Evolutionary conservation across 2,113 vertebrate species (phyloP).

Genomic region (Rhea americana): DNA sequence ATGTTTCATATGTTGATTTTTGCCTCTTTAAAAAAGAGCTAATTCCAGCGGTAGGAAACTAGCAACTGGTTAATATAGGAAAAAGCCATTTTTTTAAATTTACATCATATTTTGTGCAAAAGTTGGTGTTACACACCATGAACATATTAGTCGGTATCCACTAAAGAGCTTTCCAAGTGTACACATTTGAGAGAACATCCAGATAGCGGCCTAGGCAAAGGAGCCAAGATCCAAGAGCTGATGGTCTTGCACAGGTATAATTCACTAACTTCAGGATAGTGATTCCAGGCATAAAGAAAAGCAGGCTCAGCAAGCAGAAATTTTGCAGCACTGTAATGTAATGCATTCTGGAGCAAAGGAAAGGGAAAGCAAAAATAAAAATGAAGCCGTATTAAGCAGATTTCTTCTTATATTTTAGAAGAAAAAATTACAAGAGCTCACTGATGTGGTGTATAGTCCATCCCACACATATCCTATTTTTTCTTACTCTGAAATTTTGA

Average conservation of each 20-base stretch:
- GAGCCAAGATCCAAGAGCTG: background rate
- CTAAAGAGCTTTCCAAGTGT: background rate
- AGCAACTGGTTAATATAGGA: background rate
- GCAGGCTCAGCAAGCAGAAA: background rate
- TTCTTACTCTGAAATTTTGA: background rate
- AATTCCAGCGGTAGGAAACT: background rate
- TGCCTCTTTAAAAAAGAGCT: background rate
- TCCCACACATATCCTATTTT: background rate
- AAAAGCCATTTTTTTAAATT: rapidly evolving
- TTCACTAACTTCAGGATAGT: background rate
- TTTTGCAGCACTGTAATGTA: background rate
- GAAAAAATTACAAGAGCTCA: background rate
- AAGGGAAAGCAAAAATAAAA: background rate
- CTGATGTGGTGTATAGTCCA: background rate
- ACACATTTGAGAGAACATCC: background rate
- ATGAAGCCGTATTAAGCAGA: background rate
- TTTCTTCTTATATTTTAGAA: background rate
- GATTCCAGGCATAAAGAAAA: background rate
- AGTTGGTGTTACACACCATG: background rate
- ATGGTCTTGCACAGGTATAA: background rate
- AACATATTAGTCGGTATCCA: background rate
- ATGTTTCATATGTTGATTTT: background rate
- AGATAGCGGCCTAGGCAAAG: background rate
- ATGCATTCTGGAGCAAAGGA: background rate
- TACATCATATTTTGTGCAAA: background rate